These are phyloP conservation scores for Drosophila koepferae DNA, from an alignment of 2,888 invertebrate species.

Conservation along the genomic window DNA sequence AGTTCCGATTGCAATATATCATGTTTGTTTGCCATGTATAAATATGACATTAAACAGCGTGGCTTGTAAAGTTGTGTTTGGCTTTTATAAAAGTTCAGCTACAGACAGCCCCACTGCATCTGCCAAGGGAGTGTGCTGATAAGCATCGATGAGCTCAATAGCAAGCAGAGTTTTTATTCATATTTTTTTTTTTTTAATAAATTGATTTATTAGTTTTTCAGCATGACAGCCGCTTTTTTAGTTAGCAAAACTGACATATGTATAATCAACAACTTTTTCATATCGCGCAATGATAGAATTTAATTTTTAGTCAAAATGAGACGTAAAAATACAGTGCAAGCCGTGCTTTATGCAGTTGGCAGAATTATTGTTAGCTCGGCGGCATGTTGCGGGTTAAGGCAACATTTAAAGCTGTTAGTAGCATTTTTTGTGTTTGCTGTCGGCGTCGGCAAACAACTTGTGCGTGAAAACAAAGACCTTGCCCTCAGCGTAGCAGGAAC, in stretches of 20 bases:
- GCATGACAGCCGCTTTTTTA: background rate
- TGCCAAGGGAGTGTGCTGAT: background rate
- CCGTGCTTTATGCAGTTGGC: slow-evolving; percentile 27
- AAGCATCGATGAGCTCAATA: background rate
- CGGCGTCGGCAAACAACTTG: slow-evolving; percentile 46
- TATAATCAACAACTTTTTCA: slow-evolving; percentile 3
- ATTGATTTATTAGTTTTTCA: background rate
- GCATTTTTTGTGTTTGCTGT: slow-evolving; percentile 13
- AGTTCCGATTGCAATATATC: background rate
- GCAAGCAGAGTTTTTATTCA: background rate
- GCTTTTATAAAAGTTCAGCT: background rate
- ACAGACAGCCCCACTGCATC: background rate
- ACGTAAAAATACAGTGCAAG: background rate
- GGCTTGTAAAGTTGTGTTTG: background rate
- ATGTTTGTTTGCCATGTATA: background rate
- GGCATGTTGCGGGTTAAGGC: slow-evolving; percentile 49
- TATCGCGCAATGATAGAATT: background rate
- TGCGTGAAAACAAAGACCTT: slow-evolving; percentile 52
- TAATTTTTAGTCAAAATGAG: background rate
- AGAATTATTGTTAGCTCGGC: slow-evolving; percentile 49
- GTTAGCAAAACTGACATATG: background rate
- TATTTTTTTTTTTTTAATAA: background rate
- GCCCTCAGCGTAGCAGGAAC: slow-evolving; percentile 28
- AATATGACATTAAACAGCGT: background rate
- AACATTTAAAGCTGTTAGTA: slow-evolving; percentile 62